Conservation (phyloP, 2,113 vertebrate species). For the Anarrhichthys ocellatus region DNA sequence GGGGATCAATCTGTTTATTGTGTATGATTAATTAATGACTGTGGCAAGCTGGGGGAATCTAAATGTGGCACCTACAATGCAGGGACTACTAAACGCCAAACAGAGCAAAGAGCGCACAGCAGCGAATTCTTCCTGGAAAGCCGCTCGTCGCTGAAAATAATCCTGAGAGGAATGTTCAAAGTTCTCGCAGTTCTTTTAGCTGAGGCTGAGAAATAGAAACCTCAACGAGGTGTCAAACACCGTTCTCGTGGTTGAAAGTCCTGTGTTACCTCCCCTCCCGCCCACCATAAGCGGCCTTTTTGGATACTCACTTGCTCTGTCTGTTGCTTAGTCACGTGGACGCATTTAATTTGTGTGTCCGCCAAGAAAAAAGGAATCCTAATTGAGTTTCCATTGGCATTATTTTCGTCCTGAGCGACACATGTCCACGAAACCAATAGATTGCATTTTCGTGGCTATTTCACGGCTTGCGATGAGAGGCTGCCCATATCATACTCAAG, state of each 20-base stretch:
- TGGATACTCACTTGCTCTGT: neutral
- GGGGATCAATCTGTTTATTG: conserved; percentile 57
- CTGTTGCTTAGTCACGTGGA: too few relatives aligned
- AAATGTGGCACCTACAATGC: conserved; percentile 31
- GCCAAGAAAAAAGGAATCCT: neutral
- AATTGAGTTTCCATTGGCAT: neutral
- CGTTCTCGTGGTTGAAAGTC: neutral
- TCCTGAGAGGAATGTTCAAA: conserved; percentile 11
- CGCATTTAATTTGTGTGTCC: too few relatives aligned
- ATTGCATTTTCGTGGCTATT: neutral
- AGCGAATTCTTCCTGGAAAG: conserved; percentile 29
- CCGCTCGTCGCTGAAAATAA: conserved; percentile 23
- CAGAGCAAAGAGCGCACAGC: conserved; percentile 23
- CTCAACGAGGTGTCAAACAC: neutral
- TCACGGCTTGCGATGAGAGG: neutral
- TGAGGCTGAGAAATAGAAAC: neutral
- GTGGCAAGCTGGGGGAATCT: conserved; percentile 31
- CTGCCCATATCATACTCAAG: neutral
- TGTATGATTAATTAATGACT: conserved; percentile 66
- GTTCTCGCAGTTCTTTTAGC: neutral
- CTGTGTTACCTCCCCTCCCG: neutral
- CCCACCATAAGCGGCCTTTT: too few relatives aligned
- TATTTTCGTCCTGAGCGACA: neutral
- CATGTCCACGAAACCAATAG: neutral
- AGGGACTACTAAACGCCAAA: conserved; percentile 5